phyloP scores from a whole-genome alignment of 37 sponge, comb jelly and placozoan genomes.

The Theonella swinhoei region DNA sequence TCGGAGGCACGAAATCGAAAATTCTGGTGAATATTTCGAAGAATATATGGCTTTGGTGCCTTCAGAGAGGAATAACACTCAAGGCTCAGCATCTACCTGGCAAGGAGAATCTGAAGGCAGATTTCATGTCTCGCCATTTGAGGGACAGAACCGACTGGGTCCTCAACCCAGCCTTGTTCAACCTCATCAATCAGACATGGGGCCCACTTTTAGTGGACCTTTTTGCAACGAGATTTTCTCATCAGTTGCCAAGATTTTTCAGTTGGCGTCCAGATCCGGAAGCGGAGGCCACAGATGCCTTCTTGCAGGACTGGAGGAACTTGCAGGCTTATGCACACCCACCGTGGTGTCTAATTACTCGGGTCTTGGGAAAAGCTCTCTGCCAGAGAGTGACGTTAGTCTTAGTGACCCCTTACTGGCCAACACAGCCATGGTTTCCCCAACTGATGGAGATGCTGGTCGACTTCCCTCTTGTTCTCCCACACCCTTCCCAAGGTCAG shows the following conservation, averaged over 20 bases:
- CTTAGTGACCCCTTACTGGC: slow-evolving; percentile 15
- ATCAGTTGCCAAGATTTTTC: slow-evolving; percentile 27
- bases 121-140: slow-evolving; percentile 19
- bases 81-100: slow-evolving; percentile 36
- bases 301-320: slow-evolving; percentile 8
- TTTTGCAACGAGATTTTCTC: slow-evolving; percentile 46
- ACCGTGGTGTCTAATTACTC: slow-evolving; percentile 40
- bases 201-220: slow-evolving; percentile 44
- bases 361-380: slow-evolving; percentile 21
- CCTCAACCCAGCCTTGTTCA: slow-evolving; percentile 30
- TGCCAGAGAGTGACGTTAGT: neutral
- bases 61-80: neutral
- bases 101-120: slow-evolving; percentile 22
- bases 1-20: slow-evolving; percentile 40
- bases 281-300: slow-evolving; percentile 35
- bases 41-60: slow-evolving; percentile 30
- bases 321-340: neutral
- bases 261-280: slow-evolving; percentile 60
- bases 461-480: slow-evolving; percentile 8
- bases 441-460: neutral
- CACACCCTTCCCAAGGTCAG: neutral
- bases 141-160: slow-evolving; percentile 53
- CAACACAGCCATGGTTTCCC: slow-evolving; percentile 27
- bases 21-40: neutral
- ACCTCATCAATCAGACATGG: neutral